Conservation (phyloP, 2,888 invertebrate genomes). For the Candidula unifasciata region DNA sequence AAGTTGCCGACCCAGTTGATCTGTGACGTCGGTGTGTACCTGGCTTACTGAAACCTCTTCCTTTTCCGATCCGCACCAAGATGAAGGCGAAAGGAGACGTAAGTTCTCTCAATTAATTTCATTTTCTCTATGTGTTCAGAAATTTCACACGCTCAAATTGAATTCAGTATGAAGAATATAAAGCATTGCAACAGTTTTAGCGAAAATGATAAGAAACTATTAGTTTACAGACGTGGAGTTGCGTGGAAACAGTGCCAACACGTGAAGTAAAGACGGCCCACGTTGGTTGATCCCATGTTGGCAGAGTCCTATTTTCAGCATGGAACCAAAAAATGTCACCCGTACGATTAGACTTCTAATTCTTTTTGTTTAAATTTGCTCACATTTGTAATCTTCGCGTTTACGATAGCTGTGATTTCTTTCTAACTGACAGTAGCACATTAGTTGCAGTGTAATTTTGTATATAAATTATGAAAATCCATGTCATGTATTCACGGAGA, state of each 20-base stretch:
- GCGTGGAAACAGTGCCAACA: neutral
- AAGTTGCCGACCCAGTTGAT: too few relatives aligned
- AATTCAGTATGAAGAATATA: neutral
- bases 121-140: neutral
- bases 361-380: too few relatives aligned
- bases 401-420: too few relatives aligned
- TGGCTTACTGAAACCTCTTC: neutral
- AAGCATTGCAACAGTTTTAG: neutral
- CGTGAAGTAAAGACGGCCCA: neutral
- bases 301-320: too few relatives aligned
- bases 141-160: neutral
- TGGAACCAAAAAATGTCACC: too few relatives aligned
- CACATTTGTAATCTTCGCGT: too few relatives aligned
- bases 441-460: too few relatives aligned
- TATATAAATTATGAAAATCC: too few relatives aligned
- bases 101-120: neutral
- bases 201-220: neutral
- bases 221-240: neutral
- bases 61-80: conserved; percentile 13
- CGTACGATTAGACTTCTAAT: too few relatives aligned
- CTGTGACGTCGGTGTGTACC: neutral
- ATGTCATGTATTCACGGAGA: too few relatives aligned
- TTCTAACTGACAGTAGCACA: too few relatives aligned
- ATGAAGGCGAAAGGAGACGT: conserved; percentile 47
- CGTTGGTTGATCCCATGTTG: neutral